Evolutionary conservation across 2,797 vertebrate species (phyloP), one percentile per base, ranked within the genome.

Genomic region (Pangasius sanitwongsei): DNA sequence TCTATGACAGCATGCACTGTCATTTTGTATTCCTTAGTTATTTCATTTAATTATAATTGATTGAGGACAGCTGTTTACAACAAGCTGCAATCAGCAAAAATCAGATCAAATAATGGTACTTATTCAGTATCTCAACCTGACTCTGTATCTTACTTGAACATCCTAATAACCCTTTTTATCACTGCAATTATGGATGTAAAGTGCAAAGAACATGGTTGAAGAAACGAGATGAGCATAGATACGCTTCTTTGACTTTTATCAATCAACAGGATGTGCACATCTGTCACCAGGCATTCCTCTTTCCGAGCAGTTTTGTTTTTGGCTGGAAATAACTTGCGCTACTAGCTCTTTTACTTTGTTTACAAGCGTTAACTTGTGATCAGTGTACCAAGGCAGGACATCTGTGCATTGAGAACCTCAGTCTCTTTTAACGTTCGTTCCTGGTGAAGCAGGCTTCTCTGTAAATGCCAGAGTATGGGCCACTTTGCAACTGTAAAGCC

Each of bases 271-370:
- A 70, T 34, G 13, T 48, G 57, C 16, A 55, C 13, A 85, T n/a
- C 65, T 37, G 61, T 67, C 82, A n/a, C 25, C 23, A 80, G 87
- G 81, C 82, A 90, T 74, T 77, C 63, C 69, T 69, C 25, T 67
- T 88, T 85, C 63, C 50, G 25, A 83, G 77, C 44, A 31, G 31
- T 44, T 77, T 87, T 86, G 41, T 25, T 20, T 63, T n/a, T n/a
- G 23, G 31, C 55, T 6, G 1, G 25, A 83, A 84, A 63, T 28
- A 82, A 57, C 55, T 74, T 53, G 78, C 87, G 59, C 85, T 80
- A 31, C 37, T 72, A 16, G 31, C 3, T 25, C 41, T 55, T 41
- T 80, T 28, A 28, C 20, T 20, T 61, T 20, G 23, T 63, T 48
- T 37, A 23, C 4, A 34, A 34, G n/a, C 12, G 15, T 59, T 57